Evolutionary conservation across 2,797 vertebrate species (phyloP), one percentile per base, ranked within the genome.

Genomic region (Danio albolineatus): DNA sequence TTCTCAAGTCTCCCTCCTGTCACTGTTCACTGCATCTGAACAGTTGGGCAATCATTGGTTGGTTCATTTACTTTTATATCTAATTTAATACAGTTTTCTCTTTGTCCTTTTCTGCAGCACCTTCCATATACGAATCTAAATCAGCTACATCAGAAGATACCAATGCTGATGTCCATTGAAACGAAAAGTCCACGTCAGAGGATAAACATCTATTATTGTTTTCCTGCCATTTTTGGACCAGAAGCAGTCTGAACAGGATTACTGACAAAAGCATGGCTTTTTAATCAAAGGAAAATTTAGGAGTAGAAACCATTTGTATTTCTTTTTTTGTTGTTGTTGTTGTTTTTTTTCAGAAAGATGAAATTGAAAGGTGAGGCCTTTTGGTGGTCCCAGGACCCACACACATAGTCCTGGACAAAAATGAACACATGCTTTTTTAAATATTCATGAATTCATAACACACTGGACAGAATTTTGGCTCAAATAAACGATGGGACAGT

Each of bases 91-190:
- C 6, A 39, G 1, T n/a, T 43, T 49, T 54, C 9, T 51, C 13
- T 74, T 5, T 85, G 8, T 82, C 81, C 84, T 69, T 88, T 38
- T 85, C 86, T 90, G 6, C 87, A 99, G 98, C 91, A 99, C 97
- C 78, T 99, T 99, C 85, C 98, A 99, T 87, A 96, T 99, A 93
- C 94, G 98, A 88, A 98, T 99, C 92, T 99, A 92, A 99, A 86
- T 87, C 72, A 72, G 59, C 83, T 86, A 59, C 19, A 39, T 53
- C 73, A 79, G 79, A 65, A 51, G 21, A 78, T 83, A 83, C 49
- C 43, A 48, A 49, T 21, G 51, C 60, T 9, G 70, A 76, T 12
- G 28, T 86, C 48, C 76, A 6, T 10, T 71, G 54, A 64, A 73
- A 13, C 73, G 83, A 80, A 70, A 81, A 17, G n/a, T 73, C 48